Base-by-base conservation (phyloP, 2,888 invertebrate species). In the Nomada fabriciana region DNA sequence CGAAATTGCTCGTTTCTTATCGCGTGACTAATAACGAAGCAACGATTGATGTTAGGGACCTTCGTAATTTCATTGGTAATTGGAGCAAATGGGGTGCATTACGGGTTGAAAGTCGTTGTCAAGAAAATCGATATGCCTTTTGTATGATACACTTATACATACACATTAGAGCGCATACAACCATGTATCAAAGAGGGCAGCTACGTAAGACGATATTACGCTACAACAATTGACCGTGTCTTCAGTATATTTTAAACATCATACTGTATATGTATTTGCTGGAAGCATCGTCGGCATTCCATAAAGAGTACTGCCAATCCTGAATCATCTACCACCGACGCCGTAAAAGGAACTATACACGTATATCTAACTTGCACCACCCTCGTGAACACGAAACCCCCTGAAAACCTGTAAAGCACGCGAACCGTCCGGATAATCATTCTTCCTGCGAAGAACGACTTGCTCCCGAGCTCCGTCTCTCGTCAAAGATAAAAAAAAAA, bases 371-470 rank as follows among this genome's bases (percentile, higher is more conserved):
- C 74, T 78, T 72, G 68, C 84, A 61, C 79, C 72, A 76, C 80
- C 79, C 79, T 70, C 47, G 75, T 68, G 72, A 83, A 78, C 77
- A 84, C 82, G 36, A 85, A 86, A 86, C 72, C 80, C 86, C 78
- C 81, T 76, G 86, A 84, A 86, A 87, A 84, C 86, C 84, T 87
- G 84, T 85, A 86, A 87, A 88, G 86, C 89, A 88, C 84, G 85
- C 88, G 79, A 89, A 77, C 80, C 82, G 78, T 77, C 75, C 83
- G 82, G 82, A 84, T 88, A 86, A 89, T 89, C 86, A 83, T 76
- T 80, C 82, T 82, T 77, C 81, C 76, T 72, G 82, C 82, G 82
- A 50, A 29, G 79, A 88, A 89, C 84, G 76, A 81, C 82, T 81
- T 78, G 83, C 73, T 88, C 69, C 80, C 55, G 75, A 82, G 78